Evolutionary conservation across 2,113 vertebrate genomes (phyloP).

Genomic region (Hemiprocne comata): DNA sequence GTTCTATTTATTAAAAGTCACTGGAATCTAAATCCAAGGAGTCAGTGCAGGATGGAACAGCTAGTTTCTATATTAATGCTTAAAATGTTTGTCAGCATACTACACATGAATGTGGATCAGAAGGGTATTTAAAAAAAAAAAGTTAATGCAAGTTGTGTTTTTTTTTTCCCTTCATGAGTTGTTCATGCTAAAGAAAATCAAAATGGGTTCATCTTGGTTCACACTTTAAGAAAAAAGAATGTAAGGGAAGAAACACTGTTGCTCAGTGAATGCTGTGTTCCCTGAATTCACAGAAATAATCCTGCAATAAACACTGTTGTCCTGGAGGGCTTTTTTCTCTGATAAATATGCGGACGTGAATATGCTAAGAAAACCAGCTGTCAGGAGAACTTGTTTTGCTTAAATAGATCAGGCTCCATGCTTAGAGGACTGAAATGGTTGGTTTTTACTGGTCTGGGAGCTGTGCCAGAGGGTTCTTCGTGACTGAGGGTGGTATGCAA

Average conservation of each 20-base stretch:
- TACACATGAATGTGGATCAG: neutral
- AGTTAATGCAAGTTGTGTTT: neutral
- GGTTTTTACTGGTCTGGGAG: conserved; percentile 73
- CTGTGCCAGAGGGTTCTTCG: conserved; percentile 71
- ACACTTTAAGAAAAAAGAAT: conserved; percentile 31
- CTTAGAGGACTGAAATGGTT: conserved; percentile 63
- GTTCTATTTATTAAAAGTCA: neutral
- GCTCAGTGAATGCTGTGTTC: conserved; percentile 54
- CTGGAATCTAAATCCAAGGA: neutral
- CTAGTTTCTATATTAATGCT: neutral
- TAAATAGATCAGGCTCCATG: conserved; percentile 58
- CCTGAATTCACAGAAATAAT: conserved; percentile 71
- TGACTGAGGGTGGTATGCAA: conserved; percentile 74
- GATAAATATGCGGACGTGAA: conserved; percentile 64
- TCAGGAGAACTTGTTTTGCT: conserved; percentile 70
- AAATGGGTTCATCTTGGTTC: conserved; percentile 28
- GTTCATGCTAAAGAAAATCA: neutral
- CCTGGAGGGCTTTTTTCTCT: conserved; percentile 60
- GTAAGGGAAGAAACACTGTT: conserved; percentile 45
- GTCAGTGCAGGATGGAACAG: neutral
- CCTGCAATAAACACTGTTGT: conserved; percentile 74
- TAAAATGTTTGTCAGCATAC: neutral
- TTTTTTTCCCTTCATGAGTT: neutral
- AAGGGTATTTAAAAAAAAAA: neutral
- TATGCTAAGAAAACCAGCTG: conserved; percentile 72